Evolutionary conservation across 2,797 vertebrate genomes (phyloP), one percentile per base, ranked within the genome.

Genomic region (Cetoscarus ocellatus): DNA sequence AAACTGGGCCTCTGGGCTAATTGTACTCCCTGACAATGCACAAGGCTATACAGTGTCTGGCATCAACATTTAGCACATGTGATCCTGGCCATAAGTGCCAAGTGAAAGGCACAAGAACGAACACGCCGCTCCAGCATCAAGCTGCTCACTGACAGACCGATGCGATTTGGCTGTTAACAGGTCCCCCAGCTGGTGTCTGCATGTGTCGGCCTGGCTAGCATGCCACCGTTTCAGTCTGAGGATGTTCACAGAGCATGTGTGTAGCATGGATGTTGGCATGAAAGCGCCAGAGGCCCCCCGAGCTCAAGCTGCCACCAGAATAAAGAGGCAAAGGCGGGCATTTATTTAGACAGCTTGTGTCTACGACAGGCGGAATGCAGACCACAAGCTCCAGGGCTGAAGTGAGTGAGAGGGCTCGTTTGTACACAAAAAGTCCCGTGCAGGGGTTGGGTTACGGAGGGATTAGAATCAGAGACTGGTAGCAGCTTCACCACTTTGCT

Each of bases 341-440:
- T 91, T 88, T 92, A 90, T 93, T 93, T 90, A 87, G 92, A 94
- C 93, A 92, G 91, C 91, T 90, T 91, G 92, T 79, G 76, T 93
- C 87, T 92, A 73, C 84, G 78, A 92, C 85, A 82, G 88, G 79
- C 65, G 86, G 91, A 91, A 93, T 84, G 88, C 73, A 86, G 86
- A 87, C 89, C 86, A 59, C 82, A 84, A 90, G 79, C 79, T 92
- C 67, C 63, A 19, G 77, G 86, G 86, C 84, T 81, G 74, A 79
- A 88, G 85, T 79, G 89, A 90, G 79, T 79, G 86, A 91, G 82
- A 78, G 86, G 74, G 70, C 72, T 73, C 70, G 60, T 88, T 91
- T 86, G 76, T 84, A 84, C 86, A 89, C 84, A 89, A 84, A 89
- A 84, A 76, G 50, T 59, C 80, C 66, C 6, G 73, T 54, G 75